Conservation (phyloP, 2,888 invertebrate species). For the Cephus nigrinus region DNA sequence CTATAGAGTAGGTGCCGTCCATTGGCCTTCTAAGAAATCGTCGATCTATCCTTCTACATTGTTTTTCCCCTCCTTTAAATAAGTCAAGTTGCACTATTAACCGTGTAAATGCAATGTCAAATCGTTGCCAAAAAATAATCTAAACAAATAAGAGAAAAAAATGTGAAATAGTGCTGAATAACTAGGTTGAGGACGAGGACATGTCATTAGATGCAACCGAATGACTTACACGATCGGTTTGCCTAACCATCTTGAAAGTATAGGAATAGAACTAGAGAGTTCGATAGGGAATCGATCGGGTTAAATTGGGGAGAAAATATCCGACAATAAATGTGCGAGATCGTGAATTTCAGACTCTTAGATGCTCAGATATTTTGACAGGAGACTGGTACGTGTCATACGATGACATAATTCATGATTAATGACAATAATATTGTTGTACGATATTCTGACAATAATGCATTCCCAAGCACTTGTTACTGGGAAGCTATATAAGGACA, state of each 20-base stretch:
- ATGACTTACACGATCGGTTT: constrained; percentile 28
- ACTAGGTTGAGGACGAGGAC: background rate
- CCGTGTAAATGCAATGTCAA: background rate
- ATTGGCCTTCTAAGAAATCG: constrained; percentile 35
- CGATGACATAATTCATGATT: background rate
- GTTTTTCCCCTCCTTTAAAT: background rate
- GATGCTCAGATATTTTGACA: background rate
- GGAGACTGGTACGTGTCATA: background rate
- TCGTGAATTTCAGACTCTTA: background rate
- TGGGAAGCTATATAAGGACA: background rate
- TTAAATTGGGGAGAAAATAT: background rate
- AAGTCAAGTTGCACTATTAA: background rate
- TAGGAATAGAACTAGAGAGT: constrained; percentile 21
- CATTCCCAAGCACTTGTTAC: background rate
- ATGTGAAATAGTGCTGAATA: background rate
- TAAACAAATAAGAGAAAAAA: background rate
- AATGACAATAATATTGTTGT: background rate
- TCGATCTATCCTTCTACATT: background rate
- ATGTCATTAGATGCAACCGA: constrained; percentile 2
- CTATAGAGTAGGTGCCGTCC: constrained; percentile 51
- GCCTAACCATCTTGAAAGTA: constrained; percentile 43
- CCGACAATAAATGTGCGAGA: background rate
- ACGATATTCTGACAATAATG: background rate
- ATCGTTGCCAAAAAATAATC: background rate
- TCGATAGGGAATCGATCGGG: background rate